Conservation (phyloP, 2,888 invertebrate species). For the Gibbula magus region DNA sequence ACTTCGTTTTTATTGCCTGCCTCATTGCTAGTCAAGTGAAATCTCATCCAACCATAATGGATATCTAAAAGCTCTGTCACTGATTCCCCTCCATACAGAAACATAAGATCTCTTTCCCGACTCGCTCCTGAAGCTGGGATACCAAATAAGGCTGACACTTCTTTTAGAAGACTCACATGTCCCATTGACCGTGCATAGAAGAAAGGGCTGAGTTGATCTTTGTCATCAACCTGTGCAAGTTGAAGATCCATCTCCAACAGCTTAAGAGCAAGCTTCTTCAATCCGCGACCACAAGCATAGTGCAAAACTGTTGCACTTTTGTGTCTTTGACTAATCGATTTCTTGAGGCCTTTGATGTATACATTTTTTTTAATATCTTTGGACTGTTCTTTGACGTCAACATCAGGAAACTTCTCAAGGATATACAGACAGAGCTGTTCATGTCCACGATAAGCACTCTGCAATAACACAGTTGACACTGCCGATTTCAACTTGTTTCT, state of each 20-base stretch:
- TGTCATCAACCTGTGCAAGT: neutral
- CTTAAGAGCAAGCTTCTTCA: neutral
- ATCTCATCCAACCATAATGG: conserved; percentile 2
- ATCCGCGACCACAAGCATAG: neutral
- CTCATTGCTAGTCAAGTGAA: neutral
- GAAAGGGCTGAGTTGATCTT: neutral
- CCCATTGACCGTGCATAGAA: conserved; percentile 13
- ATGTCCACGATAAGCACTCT: neutral
- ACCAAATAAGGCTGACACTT: neutral
- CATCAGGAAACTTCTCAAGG: neutral
- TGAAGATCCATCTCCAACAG: neutral
- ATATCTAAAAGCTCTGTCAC: neutral
- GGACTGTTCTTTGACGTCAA: neutral
- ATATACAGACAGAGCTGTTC: conserved; percentile 13
- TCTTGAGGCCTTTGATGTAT: too few relatives aligned
- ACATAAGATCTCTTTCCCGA: neutral
- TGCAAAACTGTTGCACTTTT: neutral
- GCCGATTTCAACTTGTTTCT: neutral
- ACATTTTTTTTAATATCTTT: neutral
- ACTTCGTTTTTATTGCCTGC: neutral
- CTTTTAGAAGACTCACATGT: neutral
- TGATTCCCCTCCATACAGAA: too few relatives aligned
- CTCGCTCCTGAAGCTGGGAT: neutral
- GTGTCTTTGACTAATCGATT: neutral
- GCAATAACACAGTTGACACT: neutral